These are phyloP conservation scores for Gopherus evgoodei DNA, from an alignment of 2,113 vertebrate species.

Conservation along the genomic window DNA sequence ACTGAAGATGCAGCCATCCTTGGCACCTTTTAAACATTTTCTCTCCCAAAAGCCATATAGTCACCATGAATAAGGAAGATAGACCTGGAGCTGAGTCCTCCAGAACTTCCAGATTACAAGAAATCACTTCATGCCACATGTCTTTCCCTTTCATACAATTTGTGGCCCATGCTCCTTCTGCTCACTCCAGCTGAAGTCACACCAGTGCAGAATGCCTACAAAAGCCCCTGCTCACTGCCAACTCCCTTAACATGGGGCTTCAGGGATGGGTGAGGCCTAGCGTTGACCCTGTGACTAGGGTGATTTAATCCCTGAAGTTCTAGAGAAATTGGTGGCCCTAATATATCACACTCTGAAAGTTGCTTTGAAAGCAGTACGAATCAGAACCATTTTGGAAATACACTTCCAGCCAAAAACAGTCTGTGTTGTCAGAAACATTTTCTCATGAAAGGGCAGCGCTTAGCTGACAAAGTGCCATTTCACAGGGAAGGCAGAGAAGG, in stretches of 20 bases:
- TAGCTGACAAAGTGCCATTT: neutral
- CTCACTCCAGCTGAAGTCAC: neutral
- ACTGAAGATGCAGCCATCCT: neutral
- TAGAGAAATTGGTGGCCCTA: neutral
- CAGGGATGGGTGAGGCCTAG: neutral
- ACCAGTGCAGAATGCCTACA: neutral
- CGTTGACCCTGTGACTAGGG: neutral
- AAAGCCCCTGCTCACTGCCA: neutral
- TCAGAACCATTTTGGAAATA: neutral
- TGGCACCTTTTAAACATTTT: neutral
- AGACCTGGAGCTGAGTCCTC: neutral
- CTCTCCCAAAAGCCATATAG: neutral
- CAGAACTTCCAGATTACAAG: neutral
- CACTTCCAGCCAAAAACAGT: neutral
- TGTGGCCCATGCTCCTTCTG: neutral
- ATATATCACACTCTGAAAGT: neutral
- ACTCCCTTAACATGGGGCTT: neutral
- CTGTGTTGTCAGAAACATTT: neutral
- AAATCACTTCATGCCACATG: neutral
- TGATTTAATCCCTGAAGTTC: neutral
- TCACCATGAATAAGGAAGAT: neutral
- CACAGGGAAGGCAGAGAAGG: neutral
- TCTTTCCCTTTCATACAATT: neutral
- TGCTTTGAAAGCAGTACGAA: neutral
- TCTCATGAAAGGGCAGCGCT: neutral